Evolutionary conservation across 1,140 invertebrate genomes (phyloP).

Genomic region (Aphaenogaster rudis): DNA sequence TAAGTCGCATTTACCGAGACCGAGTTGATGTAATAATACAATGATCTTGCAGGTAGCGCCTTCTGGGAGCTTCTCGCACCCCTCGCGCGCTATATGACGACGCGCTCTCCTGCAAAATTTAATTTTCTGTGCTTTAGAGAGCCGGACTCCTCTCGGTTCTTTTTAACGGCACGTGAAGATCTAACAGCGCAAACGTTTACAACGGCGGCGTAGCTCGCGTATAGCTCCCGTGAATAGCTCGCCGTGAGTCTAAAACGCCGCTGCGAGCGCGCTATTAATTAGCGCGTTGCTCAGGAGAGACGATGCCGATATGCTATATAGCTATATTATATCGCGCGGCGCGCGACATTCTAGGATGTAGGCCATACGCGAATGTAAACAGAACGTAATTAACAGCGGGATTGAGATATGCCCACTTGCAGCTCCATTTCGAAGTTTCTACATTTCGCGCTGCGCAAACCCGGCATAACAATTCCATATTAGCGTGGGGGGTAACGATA

Average conservation of each 20-base stretch:
- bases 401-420: constrained; percentile 11
- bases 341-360: background rate
- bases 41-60: no score
- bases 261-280: constrained; percentile 24
- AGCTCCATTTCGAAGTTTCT: background rate
- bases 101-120: background rate
- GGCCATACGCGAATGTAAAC: background rate
- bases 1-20: background rate
- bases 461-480: background rate
- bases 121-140: background rate
- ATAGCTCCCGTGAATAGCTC: background rate
- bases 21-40: background rate
- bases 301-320: background rate
- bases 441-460: background rate
- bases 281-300: background rate
- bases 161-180: background rate
- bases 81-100: background rate
- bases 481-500: constrained; percentile 10
- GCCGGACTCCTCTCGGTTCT: background rate
- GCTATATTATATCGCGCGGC: constrained; percentile 1
- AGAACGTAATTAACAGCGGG: constrained; percentile 21
- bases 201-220: background rate
- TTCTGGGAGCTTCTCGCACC: background rate
- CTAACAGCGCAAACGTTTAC: background rate
- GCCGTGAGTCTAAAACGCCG: background rate